phyloP scores from a whole-genome alignment of 2,888 invertebrate species.

The Aphrophora alni region DNA sequence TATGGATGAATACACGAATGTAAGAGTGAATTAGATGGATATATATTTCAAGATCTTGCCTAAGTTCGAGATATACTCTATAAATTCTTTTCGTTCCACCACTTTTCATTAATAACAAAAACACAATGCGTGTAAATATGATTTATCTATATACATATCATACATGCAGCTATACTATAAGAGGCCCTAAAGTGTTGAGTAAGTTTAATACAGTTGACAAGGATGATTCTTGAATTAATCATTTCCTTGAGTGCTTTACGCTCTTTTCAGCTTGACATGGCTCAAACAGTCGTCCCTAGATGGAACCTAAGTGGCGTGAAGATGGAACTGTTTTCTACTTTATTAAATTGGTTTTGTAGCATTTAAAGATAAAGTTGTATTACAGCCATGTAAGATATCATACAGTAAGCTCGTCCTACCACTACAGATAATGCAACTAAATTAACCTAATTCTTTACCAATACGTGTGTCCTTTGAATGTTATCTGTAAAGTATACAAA shows the following conservation, averaged over 20 bases:
- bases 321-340: not conserved
- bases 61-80: no score
- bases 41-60: no score
- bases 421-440: no score
- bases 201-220: not conserved
- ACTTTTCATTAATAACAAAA: no score
- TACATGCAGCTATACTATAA: not conserved
- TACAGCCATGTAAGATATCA: not conserved
- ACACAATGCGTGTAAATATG: no score
- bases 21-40: no score
- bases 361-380: not conserved
- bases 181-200: not conserved
- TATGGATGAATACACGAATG: no score
- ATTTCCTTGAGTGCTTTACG: not conserved
- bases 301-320: not conserved
- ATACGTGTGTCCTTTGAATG: no score
- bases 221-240: conserved; percentile 9
- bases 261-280: not conserved
- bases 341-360: not conserved
- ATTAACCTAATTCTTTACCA: no score
- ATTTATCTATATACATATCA: no score
- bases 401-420: no score
- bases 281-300: not conserved
- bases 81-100: no score
- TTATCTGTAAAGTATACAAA: not conserved